phyloP scores from a whole-genome alignment of 1,140 invertebrate species.

The Dufourea novaeangliae region DNA sequence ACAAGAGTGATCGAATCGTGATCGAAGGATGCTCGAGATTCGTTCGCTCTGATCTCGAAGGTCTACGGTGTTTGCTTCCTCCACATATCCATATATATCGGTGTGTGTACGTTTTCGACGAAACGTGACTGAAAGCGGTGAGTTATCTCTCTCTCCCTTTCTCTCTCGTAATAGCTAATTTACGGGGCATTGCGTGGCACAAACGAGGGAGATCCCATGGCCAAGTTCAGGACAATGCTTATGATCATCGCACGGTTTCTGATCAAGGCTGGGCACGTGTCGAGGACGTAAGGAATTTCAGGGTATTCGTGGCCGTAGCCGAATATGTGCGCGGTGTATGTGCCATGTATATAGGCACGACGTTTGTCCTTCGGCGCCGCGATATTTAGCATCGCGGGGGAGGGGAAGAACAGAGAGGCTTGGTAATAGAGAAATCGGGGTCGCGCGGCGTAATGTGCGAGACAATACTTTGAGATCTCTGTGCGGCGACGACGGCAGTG shows the following conservation, averaged over 20 bases:
- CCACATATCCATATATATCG: too few relatives aligned
- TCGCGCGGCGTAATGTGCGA: constrained; percentile 10
- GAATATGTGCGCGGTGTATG: constrained; percentile 5
- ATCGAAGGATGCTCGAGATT: too few relatives aligned
- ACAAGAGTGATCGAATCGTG: too few relatives aligned
- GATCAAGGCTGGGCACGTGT: constrained; percentile 8
- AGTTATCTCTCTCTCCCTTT: too few relatives aligned
- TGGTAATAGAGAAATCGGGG: constrained; percentile 53
- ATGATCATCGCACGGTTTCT: constrained; percentile 8
- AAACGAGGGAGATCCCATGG: not conserved
- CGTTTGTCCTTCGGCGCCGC: not conserved
- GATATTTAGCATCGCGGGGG: constrained; percentile 37
- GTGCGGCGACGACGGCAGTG: too few relatives aligned
- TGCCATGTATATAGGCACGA: too few relatives aligned
- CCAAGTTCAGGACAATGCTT: constrained; percentile 17
- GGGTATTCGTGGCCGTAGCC: not conserved
- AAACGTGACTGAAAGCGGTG: not conserved
- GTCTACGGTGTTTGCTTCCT: too few relatives aligned
- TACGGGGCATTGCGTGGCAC: not conserved
- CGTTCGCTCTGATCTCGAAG: too few relatives aligned
- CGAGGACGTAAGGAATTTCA: constrained; percentile 15
- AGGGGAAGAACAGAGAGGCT: too few relatives aligned
- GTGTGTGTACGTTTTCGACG: not conserved
- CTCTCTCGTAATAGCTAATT: constrained; percentile 19
- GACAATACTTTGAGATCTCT: constrained; percentile 36